A percentile compares a stretch with the other conserved stretches of the same genome.
Conservation (phyloP, 2,797 vertebrate species). For the Parauchenoglanis ngamensis region DNA sequence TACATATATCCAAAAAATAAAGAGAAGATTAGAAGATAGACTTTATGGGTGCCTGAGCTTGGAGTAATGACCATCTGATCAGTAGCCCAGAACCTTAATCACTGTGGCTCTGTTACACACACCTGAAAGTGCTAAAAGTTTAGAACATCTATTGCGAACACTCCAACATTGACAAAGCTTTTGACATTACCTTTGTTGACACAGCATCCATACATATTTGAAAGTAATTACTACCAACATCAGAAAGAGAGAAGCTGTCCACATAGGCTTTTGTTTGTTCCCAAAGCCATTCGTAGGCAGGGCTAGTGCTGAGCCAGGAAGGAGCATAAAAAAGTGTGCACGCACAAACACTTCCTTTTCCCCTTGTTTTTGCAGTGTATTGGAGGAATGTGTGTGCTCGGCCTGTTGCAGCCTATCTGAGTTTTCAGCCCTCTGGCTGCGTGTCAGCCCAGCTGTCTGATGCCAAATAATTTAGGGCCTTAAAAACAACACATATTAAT, state of each 20-base stretch:
- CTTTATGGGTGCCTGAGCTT: too few species aligned
- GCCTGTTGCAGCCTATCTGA: constrained; percentile 38
- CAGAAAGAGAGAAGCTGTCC: constrained; percentile 17
- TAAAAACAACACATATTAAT: constrained; percentile 45
- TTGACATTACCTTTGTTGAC: constrained; percentile 1
- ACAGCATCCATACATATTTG: not conserved
- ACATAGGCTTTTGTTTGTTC: constrained; percentile 3
- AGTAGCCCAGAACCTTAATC: not conserved
- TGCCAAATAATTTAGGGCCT: constrained; percentile 47
- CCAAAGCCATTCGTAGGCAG: not conserved
- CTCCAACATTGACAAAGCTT: not conserved
- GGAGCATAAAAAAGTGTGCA: constrained; percentile 14
- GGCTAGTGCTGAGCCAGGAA: constrained; percentile 24
- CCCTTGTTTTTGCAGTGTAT: constrained; percentile 47
- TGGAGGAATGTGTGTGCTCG: constrained; percentile 46
- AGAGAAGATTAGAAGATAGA: not conserved
- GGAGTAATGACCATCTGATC: not conserved
- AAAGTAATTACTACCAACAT: constrained; percentile 8
- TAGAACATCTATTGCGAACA: not conserved
- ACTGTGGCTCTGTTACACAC: not conserved
- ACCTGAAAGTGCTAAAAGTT: not conserved
- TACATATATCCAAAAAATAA: not conserved
- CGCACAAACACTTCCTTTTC: constrained; percentile 28
- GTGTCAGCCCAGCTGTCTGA: constrained; percentile 25
- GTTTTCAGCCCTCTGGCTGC: constrained; percentile 44